These are phyloP conservation scores for Tenthredo mesomela DNA, from an alignment of 2,888 invertebrate genomes.

Conservation along the genomic window DNA sequence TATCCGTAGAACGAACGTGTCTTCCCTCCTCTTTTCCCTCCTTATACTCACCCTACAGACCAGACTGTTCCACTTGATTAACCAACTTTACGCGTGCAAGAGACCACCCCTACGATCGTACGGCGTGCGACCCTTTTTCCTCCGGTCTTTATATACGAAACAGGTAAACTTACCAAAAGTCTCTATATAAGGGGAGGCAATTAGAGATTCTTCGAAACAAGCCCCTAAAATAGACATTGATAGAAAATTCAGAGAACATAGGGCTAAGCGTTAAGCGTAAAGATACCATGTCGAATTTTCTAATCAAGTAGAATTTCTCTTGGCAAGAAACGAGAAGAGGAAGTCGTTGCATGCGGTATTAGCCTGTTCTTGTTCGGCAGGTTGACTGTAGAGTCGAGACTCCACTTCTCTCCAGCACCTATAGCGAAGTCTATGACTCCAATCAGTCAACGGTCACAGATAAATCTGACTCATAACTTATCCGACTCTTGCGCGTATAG, in stretches of 20 bases:
- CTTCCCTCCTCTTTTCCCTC: constrained; percentile 33
- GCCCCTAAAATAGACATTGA: not conserved
- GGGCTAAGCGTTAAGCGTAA: not conserved
- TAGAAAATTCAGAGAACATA: not conserved
- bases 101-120: constrained; percentile 55
- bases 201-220: constrained; percentile 11
- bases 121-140: constrained; percentile 45
- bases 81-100: constrained; percentile 72
- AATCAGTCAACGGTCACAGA: constrained; percentile 74
- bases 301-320: not conserved
- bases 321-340: not conserved
- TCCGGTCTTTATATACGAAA: constrained; percentile 16
- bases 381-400: not conserved
- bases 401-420: constrained; percentile 11
- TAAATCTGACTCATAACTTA: constrained; percentile 77
- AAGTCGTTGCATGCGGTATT: not conserved
- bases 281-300: not conserved
- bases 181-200: constrained; percentile 16
- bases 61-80: constrained; percentile 75
- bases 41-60: constrained; percentile 22
- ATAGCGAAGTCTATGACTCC: constrained; percentile 44
- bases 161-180: constrained; percentile 23
- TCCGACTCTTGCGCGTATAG: constrained; percentile 67
- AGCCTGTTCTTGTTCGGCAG: constrained; percentile 33
- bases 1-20: constrained; percentile 28